phyloP scores from a whole-genome alignment of 2,113 vertebrate species.

The Indicator maculatus region DNA sequence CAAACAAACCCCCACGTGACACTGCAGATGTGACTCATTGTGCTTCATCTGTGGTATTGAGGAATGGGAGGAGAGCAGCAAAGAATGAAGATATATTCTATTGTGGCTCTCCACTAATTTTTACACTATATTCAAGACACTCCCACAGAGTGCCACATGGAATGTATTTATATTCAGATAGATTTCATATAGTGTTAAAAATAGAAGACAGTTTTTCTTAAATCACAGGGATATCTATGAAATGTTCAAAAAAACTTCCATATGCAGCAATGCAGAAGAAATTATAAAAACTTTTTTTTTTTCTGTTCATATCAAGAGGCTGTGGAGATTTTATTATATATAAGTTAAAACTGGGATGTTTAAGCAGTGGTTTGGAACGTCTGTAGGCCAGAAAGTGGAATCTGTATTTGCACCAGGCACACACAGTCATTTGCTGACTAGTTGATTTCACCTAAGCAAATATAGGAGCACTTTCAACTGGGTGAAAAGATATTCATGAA shows the following conservation, averaged over 20 bases:
- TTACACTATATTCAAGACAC: conserved; percentile 61
- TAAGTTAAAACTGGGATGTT: conserved; percentile 41
- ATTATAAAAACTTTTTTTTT: not conserved
- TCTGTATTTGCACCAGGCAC: not conserved
- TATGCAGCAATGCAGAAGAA: conserved; percentile 29
- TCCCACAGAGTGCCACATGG: conserved; percentile 12
- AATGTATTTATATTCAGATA: conserved; percentile 66
- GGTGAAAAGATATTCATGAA: not conserved
- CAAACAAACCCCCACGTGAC: conserved; percentile 53
- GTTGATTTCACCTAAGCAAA: conserved; percentile 37
- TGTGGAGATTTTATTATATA: conserved; percentile 40
- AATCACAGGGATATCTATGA: conserved; percentile 33
- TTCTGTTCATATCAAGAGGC: not conserved
- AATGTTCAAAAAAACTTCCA: not conserved
- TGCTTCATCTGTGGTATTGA: conserved; percentile 30
- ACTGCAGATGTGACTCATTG: conserved; percentile 59
- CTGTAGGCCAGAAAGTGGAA: not conserved
- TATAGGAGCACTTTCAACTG: not conserved
- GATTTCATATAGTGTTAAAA: conserved; percentile 63
- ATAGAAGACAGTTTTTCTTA: conserved; percentile 43
- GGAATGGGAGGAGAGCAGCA: conserved; percentile 14
- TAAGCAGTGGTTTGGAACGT: not conserved
- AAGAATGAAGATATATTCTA: conserved; percentile 60
- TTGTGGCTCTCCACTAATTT: conserved; percentile 52
- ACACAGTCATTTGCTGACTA: not conserved